These are phyloP conservation scores for Vesta saturnalis DNA, from an alignment of 2,888 invertebrate genomes.

Conservation along the genomic window DNA sequence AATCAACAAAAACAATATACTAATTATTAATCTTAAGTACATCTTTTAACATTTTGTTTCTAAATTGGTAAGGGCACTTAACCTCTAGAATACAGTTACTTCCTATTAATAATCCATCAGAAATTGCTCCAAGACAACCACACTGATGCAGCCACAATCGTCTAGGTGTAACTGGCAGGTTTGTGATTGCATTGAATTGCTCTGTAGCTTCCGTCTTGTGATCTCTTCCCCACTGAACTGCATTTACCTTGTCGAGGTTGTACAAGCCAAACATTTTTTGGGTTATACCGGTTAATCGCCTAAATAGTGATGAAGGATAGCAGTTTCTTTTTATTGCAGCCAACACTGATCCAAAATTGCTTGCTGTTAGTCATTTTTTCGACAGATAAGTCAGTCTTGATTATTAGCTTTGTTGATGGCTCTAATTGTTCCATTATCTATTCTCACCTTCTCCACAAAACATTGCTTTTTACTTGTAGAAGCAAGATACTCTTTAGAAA, in stretches of 20 bases:
- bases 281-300: conserved; percentile 6
- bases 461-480: conserved; percentile 9
- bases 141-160: background rate
- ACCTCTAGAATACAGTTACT: background rate
- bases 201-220: background rate
- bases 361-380: conserved; percentile 9
- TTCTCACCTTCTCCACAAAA: conserved; percentile 9
- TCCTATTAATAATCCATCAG: background rate
- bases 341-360: conserved; percentile 9
- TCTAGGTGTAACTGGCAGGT: background rate
- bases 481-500: too few relatives aligned
- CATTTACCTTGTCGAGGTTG: background rate
- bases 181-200: background rate
- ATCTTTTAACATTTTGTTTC: background rate
- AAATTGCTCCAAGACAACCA: background rate
- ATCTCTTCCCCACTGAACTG: too few relatives aligned
- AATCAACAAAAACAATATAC: background rate
- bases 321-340: conserved; percentile 8
- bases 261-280: conserved; percentile 1
- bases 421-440: conserved; percentile 2
- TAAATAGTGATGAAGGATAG: conserved; percentile 5
- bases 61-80: background rate
- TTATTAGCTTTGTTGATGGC: background rate
- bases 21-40: background rate
- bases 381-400: background rate